phyloP scores from a whole-genome alignment of 2,888 invertebrate species.

The Dryadula phaetusa region DNA sequence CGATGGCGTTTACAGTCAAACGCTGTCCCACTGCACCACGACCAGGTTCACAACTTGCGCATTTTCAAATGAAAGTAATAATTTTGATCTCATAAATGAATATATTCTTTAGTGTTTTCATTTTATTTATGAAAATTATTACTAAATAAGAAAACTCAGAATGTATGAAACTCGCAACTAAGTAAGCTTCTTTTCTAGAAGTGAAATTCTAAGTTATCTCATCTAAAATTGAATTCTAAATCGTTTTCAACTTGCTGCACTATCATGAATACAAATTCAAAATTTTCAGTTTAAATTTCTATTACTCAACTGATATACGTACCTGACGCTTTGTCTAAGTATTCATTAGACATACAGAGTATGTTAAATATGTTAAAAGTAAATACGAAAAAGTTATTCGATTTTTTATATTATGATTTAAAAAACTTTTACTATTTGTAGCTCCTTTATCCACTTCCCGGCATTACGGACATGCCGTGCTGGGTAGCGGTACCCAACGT shows the following conservation, averaged over 20 bases:
- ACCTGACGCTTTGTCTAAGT: background rate
- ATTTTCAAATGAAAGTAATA: too few relatives aligned
- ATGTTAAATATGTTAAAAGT: too few relatives aligned
- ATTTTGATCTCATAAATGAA: background rate
- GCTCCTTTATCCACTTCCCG: too few relatives aligned
- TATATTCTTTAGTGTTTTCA: too few relatives aligned
- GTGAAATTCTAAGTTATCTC: conserved; percentile 10
- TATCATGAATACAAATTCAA: conserved; percentile 9
- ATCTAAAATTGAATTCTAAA: conserved; percentile 19
- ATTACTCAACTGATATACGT: background rate
- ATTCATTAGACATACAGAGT: background rate
- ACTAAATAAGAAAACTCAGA: background rate
- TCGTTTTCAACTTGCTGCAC: conserved; percentile 17
- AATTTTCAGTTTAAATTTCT: conserved; percentile 7
- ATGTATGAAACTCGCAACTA: background rate
- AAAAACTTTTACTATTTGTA: too few relatives aligned
- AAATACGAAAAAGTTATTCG: too few relatives aligned
- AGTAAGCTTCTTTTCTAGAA: conserved; percentile 1
- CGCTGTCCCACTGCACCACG: too few relatives aligned
- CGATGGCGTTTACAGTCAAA: too few relatives aligned
- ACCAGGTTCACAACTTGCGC: too few relatives aligned
- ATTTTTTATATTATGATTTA: too few relatives aligned
- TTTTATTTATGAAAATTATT: background rate
- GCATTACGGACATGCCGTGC: too few relatives aligned
- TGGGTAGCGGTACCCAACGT: too few relatives aligned